Percentiles rank a stretch among this genome's conserved stretches.
phyloP scores from a whole-genome alignment of 2,113 vertebrate genomes.

The Austrofundulus limnaeus region DNA sequence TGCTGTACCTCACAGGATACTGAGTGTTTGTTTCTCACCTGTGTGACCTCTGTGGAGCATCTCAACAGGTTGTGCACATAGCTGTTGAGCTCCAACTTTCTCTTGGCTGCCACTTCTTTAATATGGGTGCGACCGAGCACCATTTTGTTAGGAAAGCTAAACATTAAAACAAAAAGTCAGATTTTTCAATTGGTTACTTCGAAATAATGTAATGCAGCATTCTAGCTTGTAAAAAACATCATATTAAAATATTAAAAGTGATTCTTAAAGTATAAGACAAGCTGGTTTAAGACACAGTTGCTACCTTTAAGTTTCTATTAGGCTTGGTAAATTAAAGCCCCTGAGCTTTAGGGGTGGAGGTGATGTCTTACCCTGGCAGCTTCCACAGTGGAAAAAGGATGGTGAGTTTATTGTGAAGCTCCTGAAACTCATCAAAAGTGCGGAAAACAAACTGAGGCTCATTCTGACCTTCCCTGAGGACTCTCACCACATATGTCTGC shows the following conservation, averaged over 20 bases:
- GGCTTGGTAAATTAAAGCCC: neutral
- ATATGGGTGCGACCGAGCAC: slow-evolving; percentile 96
- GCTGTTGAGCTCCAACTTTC: slow-evolving; percentile 94
- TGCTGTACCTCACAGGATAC: neutral
- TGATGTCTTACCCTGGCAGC: slow-evolving; percentile 86
- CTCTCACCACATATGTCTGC: slow-evolving; percentile 92
- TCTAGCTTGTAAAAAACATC: no score
- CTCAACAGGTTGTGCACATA: slow-evolving; percentile 95
- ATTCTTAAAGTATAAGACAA: neutral
- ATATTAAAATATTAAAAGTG: no score
- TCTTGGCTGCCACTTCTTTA: slow-evolving; percentile 96
- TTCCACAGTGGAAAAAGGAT: slow-evolving; percentile 97
- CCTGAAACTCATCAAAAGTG: slow-evolving; percentile 98
- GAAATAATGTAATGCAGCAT: neutral
- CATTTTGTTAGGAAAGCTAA: slow-evolving; percentile 95
- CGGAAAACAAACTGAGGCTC: slow-evolving; percentile 94
- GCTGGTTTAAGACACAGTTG: neutral
- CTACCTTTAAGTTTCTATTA: neutral
- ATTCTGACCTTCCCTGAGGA: slow-evolving; percentile 89
- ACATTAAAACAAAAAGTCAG: neutral
- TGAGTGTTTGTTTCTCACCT: slow-evolving; percentile 74
- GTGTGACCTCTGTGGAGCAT: slow-evolving; percentile 88
- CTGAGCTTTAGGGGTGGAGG: neutral
- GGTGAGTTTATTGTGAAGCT: slow-evolving; percentile 96
- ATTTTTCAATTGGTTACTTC: neutral